Evolutionary conservation across 2,797 vertebrate genomes (phyloP).

Genomic region (Todus mexicanus): DNA sequence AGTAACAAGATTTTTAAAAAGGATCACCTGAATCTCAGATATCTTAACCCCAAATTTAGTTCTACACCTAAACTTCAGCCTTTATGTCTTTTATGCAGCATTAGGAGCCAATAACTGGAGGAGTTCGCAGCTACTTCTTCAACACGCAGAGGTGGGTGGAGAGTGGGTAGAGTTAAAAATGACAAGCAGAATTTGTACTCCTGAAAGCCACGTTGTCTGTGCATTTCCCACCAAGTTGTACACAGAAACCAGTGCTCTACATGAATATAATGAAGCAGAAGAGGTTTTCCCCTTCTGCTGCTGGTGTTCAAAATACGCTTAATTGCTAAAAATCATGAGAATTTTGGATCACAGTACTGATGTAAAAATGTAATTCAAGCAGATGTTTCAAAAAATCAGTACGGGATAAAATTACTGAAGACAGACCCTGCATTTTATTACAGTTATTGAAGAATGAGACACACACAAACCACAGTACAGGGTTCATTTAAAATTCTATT

Average conservation of each 20-base stretch:
- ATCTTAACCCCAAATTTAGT: neutral
- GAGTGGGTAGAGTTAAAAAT: neutral
- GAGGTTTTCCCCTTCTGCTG: neutral
- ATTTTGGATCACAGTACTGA: neutral
- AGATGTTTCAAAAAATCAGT: neutral
- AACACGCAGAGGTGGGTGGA: neutral
- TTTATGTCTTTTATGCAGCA: neutral
- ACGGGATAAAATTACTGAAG: neutral
- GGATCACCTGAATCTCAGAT: neutral
- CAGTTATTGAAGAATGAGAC: neutral
- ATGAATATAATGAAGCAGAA: neutral
- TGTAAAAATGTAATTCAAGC: neutral
- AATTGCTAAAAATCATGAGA: neutral
- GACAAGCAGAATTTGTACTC: neutral
- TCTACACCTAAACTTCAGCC: neutral
- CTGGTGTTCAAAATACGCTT: neutral
- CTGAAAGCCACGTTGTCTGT: neutral
- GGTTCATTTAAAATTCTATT: neutral
- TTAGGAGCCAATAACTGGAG: neutral
- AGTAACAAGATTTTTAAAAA: neutral
- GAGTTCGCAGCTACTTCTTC: neutral
- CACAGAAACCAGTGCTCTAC: neutral
- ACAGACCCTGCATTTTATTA: neutral
- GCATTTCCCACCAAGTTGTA: neutral
- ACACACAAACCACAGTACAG: neutral